phyloP scores from a whole-genome alignment of 2,888 invertebrate genomes.

The Torymus texanus region DNA sequence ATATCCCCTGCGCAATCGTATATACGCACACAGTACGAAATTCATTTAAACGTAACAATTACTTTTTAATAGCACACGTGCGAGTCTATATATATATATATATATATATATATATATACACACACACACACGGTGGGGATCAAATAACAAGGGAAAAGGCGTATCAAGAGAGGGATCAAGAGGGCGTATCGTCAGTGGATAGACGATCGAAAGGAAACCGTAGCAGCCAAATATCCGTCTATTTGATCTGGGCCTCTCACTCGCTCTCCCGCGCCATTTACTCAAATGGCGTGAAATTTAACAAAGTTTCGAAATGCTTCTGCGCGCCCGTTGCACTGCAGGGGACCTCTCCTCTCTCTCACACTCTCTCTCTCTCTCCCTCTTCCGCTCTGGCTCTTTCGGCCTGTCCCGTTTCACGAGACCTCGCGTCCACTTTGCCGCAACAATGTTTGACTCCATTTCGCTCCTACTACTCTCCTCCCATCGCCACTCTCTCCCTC shows the following conservation, averaged over 20 bases:
- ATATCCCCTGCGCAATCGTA: too few relatives aligned
- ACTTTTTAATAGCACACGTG: too few relatives aligned
- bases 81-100: too few relatives aligned
- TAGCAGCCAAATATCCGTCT: constrained; percentile 66
- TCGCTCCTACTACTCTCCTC: not conserved
- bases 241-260: constrained; percentile 66
- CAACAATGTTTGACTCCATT: constrained; percentile 62
- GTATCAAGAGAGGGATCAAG: not conserved
- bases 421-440: constrained; percentile 19
- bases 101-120: too few relatives aligned
- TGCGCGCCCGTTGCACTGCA: too few relatives aligned
- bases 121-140: too few relatives aligned
- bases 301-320: constrained; percentile 61
- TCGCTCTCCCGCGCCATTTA: constrained; percentile 61
- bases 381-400: not conserved
- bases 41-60: too few relatives aligned
- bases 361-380: too few relatives aligned
- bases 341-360: too few relatives aligned
- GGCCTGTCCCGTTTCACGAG: not conserved
- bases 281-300: constrained; percentile 72
- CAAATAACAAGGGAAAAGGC: too few relatives aligned
- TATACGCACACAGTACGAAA: too few relatives aligned
- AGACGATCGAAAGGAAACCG: constrained; percentile 46
- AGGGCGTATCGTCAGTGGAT: constrained; percentile 48
- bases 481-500: not conserved